Base-by-base conservation (phyloP, 2,797 vertebrate species). In the Holocentrus rufus region DNA sequence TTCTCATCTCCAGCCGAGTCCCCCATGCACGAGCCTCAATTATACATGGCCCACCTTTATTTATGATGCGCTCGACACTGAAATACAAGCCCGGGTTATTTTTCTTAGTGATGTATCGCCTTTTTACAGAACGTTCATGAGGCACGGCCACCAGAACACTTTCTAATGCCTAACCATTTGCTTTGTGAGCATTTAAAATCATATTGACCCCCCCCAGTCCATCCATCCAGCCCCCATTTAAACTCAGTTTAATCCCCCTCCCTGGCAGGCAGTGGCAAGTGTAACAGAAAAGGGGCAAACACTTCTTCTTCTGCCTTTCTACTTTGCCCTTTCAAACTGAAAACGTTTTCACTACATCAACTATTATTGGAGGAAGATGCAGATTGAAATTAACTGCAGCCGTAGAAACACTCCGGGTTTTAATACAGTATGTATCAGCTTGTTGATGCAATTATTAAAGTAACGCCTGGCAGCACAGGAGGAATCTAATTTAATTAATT, bases 401-500 rank as follows among this genome's bases (percentile, higher is more conserved):
- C 93, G 92, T 90, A 92, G 92, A 95, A 96, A 95, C 92, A 93
- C 95, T 95, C 94, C 95, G 92, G 94, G 93, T 90, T 91, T 95
- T 95, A 95, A 94, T 95, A 95, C 61, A 74, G 67, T 96, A 94
- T 95, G 93, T 94, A 94, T 94, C 85, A 91, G 93, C 93, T 93
- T 94, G 94, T 95, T 96, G 95, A 95, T 93, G 95, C 94, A 96
- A 95, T 96, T 96, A 96, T 95, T 93, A 95, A 95, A 94, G 92
- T 88, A 93, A 94, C 88, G 95, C 94, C 94, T 95, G 95, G 95
- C 94, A 95, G 95, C 93, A 93, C 92, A 93, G 93, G 92, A 94
- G 91, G 92, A 94, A 95, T 94, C 94, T 95, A 94, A 95, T 95
- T 95, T 93, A 96, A 96, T 96, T 95, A 95, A 95, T 96, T 96